These are phyloP conservation scores for Stenolophus ochropezus DNA, from an alignment of 2,888 invertebrate species.

Conservation along the genomic window DNA sequence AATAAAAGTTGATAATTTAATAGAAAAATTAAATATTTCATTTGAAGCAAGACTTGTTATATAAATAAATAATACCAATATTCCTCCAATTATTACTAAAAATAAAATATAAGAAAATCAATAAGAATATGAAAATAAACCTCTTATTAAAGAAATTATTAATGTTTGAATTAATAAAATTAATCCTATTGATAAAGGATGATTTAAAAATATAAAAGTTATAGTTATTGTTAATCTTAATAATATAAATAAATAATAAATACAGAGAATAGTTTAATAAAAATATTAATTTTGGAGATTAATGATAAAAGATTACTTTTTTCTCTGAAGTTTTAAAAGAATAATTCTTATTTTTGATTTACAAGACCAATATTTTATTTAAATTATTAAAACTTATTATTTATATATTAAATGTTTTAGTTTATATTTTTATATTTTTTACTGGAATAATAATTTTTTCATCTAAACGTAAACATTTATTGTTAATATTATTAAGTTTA, in stretches of 20 bases:
- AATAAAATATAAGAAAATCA: conserved; percentile 75
- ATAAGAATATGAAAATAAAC: too few species aligned
- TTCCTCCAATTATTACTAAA: conserved; percentile 78
- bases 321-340: conserved; percentile 79
- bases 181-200: conserved; percentile 77
- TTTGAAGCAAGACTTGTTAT: conserved; percentile 77
- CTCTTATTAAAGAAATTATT: conserved; percentile 73
- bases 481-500: too few species aligned
- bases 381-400: conserved; percentile 80
- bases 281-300: too few species aligned
- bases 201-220: conserved; percentile 72
- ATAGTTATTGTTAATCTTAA: conserved; percentile 74
- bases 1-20: conserved; percentile 68
- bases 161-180: conserved; percentile 76
- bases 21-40: conserved; percentile 75
- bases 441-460: conserved; percentile 74
- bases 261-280: too few species aligned
- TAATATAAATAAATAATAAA: too few species aligned
- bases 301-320: conserved; percentile 76
- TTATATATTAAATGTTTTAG: conserved; percentile 71
- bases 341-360: conserved; percentile 78
- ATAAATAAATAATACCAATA: conserved; percentile 81
- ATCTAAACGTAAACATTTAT: too few species aligned
- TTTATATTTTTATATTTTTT: conserved; percentile 74
- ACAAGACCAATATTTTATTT: conserved; percentile 81